phyloP scores from a whole-genome alignment of 2,113 vertebrate genomes.

The Zeus faber region DNA sequence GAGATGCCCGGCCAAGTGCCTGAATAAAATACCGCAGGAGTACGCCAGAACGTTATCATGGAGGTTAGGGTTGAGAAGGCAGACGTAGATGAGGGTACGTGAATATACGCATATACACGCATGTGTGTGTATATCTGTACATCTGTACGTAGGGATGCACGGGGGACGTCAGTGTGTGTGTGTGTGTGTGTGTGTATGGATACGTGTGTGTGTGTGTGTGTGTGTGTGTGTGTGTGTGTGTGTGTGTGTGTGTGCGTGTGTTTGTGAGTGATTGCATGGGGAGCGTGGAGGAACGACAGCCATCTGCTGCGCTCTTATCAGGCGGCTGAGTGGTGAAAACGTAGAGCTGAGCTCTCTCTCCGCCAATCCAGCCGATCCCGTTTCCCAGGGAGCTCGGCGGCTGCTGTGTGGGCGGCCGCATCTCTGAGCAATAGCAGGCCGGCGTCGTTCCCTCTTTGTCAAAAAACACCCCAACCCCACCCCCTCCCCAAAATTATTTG shows the following conservation, averaged over 20 bases:
- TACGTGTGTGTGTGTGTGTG: neutral
- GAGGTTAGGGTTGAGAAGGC: constrained; percentile 25
- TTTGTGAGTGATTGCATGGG: constrained; percentile 9
- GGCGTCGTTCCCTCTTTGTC: neutral
- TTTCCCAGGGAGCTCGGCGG: constrained; percentile 32
- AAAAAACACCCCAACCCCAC: no score
- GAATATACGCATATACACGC: constrained; percentile 2
- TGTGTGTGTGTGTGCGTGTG: constrained; percentile 13
- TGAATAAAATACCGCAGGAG: constrained; percentile 19
- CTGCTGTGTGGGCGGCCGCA: constrained; percentile 30
- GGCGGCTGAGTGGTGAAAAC: constrained; percentile 39
- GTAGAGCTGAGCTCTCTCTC: constrained; percentile 26
- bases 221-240: neutral
- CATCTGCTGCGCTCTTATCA: constrained; percentile 55
- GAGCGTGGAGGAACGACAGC: constrained; percentile 29
- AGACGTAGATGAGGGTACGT: constrained; percentile 23
- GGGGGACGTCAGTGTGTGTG: neutral
- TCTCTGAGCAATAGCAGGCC: constrained; percentile 1
- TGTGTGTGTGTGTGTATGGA: neutral
- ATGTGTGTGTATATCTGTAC: constrained; percentile 9
- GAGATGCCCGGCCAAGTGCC: constrained; percentile 24
- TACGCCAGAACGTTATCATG: constrained; percentile 16
- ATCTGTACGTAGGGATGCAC: neutral
- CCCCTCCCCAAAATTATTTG: neutral
- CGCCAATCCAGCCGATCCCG: no score